Evolutionary conservation across 1,140 invertebrate genomes (phyloP), one percentile per base, ranked within the genome.

Genomic region (Dreissena polymorpha): DNA sequence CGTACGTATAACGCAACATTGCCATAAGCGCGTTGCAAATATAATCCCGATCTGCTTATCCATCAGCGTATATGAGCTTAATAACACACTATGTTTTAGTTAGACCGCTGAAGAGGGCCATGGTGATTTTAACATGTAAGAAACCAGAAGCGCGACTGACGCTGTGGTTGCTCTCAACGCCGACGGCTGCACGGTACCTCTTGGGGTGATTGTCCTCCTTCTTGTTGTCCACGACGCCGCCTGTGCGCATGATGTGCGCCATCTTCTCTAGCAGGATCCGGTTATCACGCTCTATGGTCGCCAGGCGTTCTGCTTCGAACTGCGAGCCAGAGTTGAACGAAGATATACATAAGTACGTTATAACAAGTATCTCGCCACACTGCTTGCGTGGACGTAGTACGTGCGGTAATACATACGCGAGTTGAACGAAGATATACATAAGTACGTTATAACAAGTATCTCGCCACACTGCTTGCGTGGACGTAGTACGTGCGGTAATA

Each of bases 211-310:
- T 88, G 74, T 88, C 85, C n/a, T 88, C 75, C 50, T 89, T 89
- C 39, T 65, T 63, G 74, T 90, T 86, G 70, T 91, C 89, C 23
- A 91, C 84, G 25, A 74, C 68, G 6, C 89, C 88, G n/a, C 86
- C 86, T 14, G 85, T 88, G 80, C 87, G 78, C 90, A 90, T 91
- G 51, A 90, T 91, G 49, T 88, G 76, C 10, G 90, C 89, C 90
- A 91, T 91, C 85, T 90, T 91, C 76, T 91, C 89, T 10, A 91
- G 76, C 50, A 91, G 70, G n/a, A 90, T 90, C 51, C 88, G 75
- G 74, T 91, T 91, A 68, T 91, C 89, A 16, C 89, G 75, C 74
- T 91, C 90, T 27, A 91, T 89, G 39, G 75, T 86, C 13, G 87
- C 86, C 12, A 90, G 64, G 10, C 89, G 85, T 53, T 90, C 88